Base-by-base conservation (phyloP, 2,888 invertebrate genomes). In the Drosophila falleni region DNA sequence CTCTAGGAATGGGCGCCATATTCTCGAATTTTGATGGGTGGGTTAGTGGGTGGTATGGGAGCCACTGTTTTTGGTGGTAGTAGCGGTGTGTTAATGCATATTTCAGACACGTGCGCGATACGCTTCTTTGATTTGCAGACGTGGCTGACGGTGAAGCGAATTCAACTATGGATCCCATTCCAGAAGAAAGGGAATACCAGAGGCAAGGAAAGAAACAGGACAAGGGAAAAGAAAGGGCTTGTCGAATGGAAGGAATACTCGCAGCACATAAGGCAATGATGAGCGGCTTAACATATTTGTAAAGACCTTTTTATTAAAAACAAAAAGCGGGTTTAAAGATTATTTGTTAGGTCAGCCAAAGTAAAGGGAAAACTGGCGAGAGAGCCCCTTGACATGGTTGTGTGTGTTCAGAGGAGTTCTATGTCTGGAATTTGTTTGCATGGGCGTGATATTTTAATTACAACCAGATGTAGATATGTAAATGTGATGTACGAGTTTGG, bases 381-480 rank as follows among this genome's bases (percentile, higher is more conserved):
- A 23, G 11, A 44, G 15, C 46, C 13, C 42, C 33, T 23, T 15
- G 15, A 0, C 13, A 23, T 13, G 29, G 41, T n/a, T 37, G 33
- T 23, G 33, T 23, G 39, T 6, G 1, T 13, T 9, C 13, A n/a
- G 6, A n/a, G 5, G 51, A 39, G 29, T 9, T 16, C 46, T 46
- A n/a, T 56, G 73, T 77, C 72, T 71, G 78, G 37, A 56, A 70
- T 67, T 71, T 81, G 60, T 76, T 73, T 72, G 89, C 58, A 65
- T 74, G 87, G 87, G 84, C 80, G 90, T 89, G 87, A 85, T 87
- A 89, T 89, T 89, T 89, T 85, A 85, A 85, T 85, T 89, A 88
- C 84, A 69, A 69, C 70, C 76, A 64, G 73, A 66, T 63, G 75
- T 63, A 75, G 67, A 59, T 73, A 77, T 87, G 69, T 68, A 82